Base-by-base conservation (phyloP, 2,797 vertebrate species). In the Cyprinella venusta region DNA sequence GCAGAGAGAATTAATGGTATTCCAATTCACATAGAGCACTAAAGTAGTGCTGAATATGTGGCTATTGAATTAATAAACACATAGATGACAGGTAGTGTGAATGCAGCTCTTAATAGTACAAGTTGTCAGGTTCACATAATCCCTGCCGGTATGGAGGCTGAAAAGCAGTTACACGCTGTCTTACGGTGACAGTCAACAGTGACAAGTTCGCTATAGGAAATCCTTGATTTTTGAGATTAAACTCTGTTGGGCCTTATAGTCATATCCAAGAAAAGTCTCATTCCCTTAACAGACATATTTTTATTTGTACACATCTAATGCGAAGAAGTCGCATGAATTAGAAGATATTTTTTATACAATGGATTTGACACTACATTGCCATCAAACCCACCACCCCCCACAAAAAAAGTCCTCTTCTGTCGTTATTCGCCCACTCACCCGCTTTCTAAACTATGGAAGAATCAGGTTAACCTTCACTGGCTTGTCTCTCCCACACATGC, bases 381-480 rank as follows among this genome's bases (percentile, higher is more conserved):
- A 30, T 38, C 33, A 75, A 40, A 67, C 45, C 69, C 33, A 40
- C 38, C 38, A 40, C 40, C 3, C 30, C 56, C 40, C 69, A 12
- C 70, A 64, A 63, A 81, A 81, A 40, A 69, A 0, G 16, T 52
- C 50, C 78, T 79, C 6, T 79, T 42, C 33, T 67, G 71, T 82
- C 71, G 61, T 42, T 33, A 24, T 61, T 13, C 68, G 21, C 59
- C 84, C 33, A 77, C 74, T 77, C 61, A 2, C 26, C 16, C 54
- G 5, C 42, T 70, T 50, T 69, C 33, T 59, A 54, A 63, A 42
- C 54, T 52, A 40, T 61, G 33, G 74, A 75, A 45, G 30, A 30
- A 54, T 48, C 50, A 71, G 71, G 74, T 80, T 76, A 86, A 83
- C 85, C 76, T 83, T 75, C 70, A 21, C 40, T 61, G 54, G 64